Evolutionary conservation across 2,888 invertebrate genomes (phyloP), one percentile per base, ranked within the genome.

Genomic region (Pterostichus niger): DNA sequence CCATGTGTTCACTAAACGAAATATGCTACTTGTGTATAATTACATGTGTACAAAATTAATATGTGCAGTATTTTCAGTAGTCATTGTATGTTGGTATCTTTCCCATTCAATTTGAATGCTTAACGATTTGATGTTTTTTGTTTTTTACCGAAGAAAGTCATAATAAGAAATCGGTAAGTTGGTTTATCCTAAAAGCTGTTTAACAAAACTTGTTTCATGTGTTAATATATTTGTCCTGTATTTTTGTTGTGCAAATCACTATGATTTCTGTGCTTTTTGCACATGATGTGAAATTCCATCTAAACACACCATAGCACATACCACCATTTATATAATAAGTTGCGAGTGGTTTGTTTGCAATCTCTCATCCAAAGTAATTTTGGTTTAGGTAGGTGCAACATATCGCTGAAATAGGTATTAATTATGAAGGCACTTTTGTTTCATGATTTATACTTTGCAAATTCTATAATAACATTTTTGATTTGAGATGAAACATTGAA

Each of bases 231-330:
- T 52, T 56, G 56, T 56, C 56, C 52, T 56, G 56, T 40, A 40
- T 56, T 0, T 24, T 17, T 31, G 17, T 59, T 59, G 59, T 71
- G 68, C 68, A 44, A 10, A 11, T 40, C 68, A 33, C 13, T 71
- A 44, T 71, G 68, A 71, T 24, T 40, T 40, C 40, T 71, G 68
- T 71, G 68, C 59, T 11, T 17, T 11, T 44, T 71, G 68, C 68
- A 71, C 68, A 44, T 13, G 13, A 56, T 71, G 35, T 31, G 64
- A 24, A 17, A 17, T 24, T 17, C 35, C 35, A 61, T 40, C 64
- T 64, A 64, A 64, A 64, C 64, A 64, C 64, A 64, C 40, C 35
- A 40, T 64, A 59, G 59, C 24, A 59, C 59, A 40, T 64, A 59
- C 31, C 24, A 59, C 59, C 59, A 59, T 59, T 59, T 59, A 59